Percentiles rank a stretch among this genome's conserved stretches.
Conservation (phyloP, 2,888 invertebrate genomes). For the Nephrotoma flavescens region DNA sequence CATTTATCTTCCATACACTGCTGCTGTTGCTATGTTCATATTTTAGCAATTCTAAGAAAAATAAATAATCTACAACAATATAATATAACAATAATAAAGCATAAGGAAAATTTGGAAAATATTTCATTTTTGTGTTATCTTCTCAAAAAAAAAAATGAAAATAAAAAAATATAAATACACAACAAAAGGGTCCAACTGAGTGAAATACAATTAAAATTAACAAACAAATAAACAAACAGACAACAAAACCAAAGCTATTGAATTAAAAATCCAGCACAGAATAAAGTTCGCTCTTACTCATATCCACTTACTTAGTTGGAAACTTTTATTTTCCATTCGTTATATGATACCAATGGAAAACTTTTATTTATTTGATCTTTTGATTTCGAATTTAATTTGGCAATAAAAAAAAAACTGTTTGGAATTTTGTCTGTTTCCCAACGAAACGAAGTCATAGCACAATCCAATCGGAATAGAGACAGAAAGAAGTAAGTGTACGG, state of each 20-base stretch:
- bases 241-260: background rate
- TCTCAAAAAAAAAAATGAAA: background rate
- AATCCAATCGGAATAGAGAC: background rate
- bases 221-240: background rate
- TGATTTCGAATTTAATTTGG: background rate
- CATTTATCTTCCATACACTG: background rate
- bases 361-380: background rate
- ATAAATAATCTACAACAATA: background rate
- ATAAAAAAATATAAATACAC: background rate
- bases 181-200: background rate
- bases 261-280: background rate
- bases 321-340: background rate
- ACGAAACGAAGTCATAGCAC: background rate
- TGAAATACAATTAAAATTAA: background rate
- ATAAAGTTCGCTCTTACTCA: background rate
- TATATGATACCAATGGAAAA: background rate
- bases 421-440: background rate
- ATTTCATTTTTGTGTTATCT: background rate
- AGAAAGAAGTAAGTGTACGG: background rate
- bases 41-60: background rate
- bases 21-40: background rate
- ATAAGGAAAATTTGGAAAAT: background rate
- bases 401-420: background rate
- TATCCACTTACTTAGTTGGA: background rate
- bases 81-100: background rate